Evolutionary conservation across 2,888 invertebrate genomes (phyloP).

Genomic region (Drosophila neutralis): DNA sequence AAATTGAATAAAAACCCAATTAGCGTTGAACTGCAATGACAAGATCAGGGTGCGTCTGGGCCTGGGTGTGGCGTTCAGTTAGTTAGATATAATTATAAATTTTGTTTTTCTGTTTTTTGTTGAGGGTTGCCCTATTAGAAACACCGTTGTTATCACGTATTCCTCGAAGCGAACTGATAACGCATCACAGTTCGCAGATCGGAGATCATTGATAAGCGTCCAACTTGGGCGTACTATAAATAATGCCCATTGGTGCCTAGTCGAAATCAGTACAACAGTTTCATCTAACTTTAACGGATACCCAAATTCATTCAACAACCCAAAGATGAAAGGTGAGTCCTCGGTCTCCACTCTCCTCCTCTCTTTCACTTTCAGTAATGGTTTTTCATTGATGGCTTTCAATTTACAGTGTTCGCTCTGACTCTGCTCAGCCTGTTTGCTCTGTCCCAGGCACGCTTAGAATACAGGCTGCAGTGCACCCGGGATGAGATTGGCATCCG

Average conservation of each 20-base stretch:
- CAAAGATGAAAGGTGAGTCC: conserved; percentile 80
- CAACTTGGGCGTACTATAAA: conserved; percentile 66
- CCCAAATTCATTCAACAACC: conserved; percentile 21
- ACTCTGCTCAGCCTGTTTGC: conserved; percentile 70
- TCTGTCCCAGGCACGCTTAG: conserved; percentile 66
- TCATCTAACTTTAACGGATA: conserved; percentile 69
- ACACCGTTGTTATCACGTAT: conserved; percentile 30
- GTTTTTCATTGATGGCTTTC: neutral
- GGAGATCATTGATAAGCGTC: conserved; percentile 49
- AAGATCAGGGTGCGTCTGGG: conserved; percentile 23
- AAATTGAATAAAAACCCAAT: conserved; percentile 66
- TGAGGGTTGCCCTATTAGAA: neutral
- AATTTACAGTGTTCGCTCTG: conserved; percentile 65
- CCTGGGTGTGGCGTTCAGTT: conserved; percentile 39
- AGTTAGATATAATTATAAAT: neutral
- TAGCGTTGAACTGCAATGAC: conserved; percentile 39
- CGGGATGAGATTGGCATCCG: conserved; percentile 79
- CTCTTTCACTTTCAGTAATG: neutral
- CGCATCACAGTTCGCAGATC: conserved; percentile 41
- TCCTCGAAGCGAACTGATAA: conserved; percentile 33
- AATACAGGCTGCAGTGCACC: conserved; percentile 75
- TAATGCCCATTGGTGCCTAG: conserved; percentile 57
- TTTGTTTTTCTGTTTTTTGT: neutral
- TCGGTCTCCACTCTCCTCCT: neutral
- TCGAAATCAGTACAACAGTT: conserved; percentile 73